phyloP scores from a whole-genome alignment of 2,797 vertebrate genomes.

The Gobionotothen gibberifrons region DNA sequence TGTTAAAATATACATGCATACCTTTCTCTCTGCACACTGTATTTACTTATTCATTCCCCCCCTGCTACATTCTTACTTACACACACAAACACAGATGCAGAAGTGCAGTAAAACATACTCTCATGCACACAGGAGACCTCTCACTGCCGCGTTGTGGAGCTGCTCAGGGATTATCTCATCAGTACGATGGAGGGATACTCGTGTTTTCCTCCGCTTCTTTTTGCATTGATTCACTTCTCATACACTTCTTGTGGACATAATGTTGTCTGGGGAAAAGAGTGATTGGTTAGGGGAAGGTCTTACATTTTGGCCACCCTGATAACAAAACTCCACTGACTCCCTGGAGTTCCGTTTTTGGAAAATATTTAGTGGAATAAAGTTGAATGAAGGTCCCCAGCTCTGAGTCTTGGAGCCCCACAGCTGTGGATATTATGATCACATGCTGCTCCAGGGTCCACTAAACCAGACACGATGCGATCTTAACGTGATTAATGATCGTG shows the following conservation, averaged over 20 bases:
- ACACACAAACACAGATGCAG: neutral
- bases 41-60: neutral
- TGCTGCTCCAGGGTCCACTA: conserved; percentile 2
- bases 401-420: conserved; percentile 24
- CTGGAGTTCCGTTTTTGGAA: conserved; percentile 46
- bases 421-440: conserved; percentile 33
- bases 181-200: conserved; percentile 29
- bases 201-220: neutral
- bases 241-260: conserved; percentile 48
- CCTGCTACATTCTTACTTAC: conserved; percentile 1
- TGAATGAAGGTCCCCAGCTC: conserved; percentile 27
- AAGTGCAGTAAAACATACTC: neutral
- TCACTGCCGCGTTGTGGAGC: conserved; percentile 39
- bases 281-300: conserved; percentile 29
- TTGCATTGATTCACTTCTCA: neutral
- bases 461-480: conserved; percentile 22
- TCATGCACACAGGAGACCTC: conserved; percentile 23
- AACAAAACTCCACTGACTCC: conserved; percentile 48
- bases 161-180: conserved; percentile 60
- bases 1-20: neutral
- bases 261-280: conserved; percentile 59
- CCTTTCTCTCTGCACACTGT: conserved; percentile 7
- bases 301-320: conserved; percentile 66
- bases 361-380: conserved; percentile 12
- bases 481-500: conserved; percentile 27